These are phyloP conservation scores for Cylindroiulus punctatus DNA, from an alignment of 2,888 invertebrate genomes.

Conservation along the genomic window DNA sequence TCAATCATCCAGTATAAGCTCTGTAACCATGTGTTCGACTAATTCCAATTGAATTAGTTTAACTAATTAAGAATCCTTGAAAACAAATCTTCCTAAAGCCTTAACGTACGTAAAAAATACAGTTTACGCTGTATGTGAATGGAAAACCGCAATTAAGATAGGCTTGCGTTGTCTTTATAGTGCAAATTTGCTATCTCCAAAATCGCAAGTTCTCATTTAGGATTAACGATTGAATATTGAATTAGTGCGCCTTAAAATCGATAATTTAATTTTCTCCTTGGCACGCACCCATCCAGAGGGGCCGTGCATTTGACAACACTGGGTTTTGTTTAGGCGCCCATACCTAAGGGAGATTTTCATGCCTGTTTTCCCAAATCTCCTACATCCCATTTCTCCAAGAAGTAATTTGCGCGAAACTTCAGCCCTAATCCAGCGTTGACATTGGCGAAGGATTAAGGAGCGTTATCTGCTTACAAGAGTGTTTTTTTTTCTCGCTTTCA, in stretches of 20 bases:
- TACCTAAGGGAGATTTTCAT: conserved; percentile 1
- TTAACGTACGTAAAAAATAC: neutral
- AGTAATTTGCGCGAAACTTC: conserved; percentile 23
- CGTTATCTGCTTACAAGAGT: conserved; percentile 12
- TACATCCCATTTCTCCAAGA: neutral
- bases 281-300: neutral
- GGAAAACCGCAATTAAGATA: neutral
- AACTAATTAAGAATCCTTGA: neutral
- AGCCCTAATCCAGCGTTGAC: conserved; percentile 20
- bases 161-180: neutral
- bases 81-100: neutral
- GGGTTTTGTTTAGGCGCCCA: neutral
- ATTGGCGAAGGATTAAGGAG: conserved; percentile 33
- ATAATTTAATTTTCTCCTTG: neutral
- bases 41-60: neutral
- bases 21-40: neutral
- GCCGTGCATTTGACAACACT: neutral
- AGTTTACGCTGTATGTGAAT: too few species aligned
- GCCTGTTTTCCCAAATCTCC: neutral
- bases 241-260: conserved; percentile 3
- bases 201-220: neutral
- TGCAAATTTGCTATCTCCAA: neutral
- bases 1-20: too few species aligned
- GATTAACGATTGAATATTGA: conserved; percentile 33
- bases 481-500: neutral